These are phyloP conservation scores for Macquaria ambigua DNA, from an alignment of 2,113 vertebrate genomes.

Conservation along the genomic window DNA sequence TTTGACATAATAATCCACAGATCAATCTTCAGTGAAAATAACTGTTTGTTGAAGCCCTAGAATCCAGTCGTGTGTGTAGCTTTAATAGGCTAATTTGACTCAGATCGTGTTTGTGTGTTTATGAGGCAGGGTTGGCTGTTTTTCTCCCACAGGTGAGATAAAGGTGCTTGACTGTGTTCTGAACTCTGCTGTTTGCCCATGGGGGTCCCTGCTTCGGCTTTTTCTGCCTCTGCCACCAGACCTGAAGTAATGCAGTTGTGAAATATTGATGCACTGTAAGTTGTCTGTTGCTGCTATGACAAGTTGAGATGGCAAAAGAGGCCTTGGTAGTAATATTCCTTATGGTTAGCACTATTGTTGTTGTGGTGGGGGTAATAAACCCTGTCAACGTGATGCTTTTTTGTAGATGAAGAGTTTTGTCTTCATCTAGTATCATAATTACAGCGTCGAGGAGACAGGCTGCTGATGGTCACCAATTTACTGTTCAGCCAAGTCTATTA, in stretches of 20 bases:
- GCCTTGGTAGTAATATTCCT: background rate
- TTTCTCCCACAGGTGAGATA: constrained; percentile 26
- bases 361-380: background rate
- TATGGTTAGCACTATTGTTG: background rate
- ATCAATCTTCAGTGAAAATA: background rate
- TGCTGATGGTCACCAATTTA: constrained; percentile 27
- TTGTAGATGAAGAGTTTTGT: constrained; percentile 3
- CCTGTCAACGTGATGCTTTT: background rate
- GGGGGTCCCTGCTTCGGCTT: constrained; percentile 39
- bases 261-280: constrained; percentile 78
- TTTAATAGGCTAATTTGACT: background rate
- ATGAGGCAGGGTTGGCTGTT: background rate
- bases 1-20: no score
- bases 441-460: constrained; percentile 5
- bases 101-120: background rate
- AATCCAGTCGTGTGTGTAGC: background rate
- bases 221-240: constrained; percentile 62
- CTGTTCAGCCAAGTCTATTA: constrained; percentile 35
- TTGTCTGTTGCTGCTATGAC: constrained; percentile 43
- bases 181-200: constrained; percentile 38
- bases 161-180: constrained; percentile 43
- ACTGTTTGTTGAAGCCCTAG: background rate
- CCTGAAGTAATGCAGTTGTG: constrained; percentile 72
- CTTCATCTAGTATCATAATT: constrained; percentile 20
- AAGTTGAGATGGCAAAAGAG: constrained; percentile 25